phyloP scores from a whole-genome alignment of 1,140 invertebrate species.

The Orchesella cincta region DNA sequence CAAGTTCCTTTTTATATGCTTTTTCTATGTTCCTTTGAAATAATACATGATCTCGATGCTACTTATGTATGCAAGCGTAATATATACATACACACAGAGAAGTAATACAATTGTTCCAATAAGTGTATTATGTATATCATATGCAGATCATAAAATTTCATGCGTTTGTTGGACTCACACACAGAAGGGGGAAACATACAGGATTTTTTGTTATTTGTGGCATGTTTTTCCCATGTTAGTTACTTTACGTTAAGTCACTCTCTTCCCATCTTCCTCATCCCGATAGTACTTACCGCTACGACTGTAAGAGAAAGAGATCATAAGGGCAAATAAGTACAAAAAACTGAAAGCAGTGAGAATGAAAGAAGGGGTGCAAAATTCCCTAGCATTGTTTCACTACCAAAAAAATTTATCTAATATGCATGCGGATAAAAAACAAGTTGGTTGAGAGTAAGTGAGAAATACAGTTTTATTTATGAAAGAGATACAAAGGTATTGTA shows the following conservation, averaged over 20 bases:
- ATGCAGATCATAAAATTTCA: conserved; percentile 23
- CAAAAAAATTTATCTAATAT: background rate
- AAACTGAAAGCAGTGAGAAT: too few relatives aligned
- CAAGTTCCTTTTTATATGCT: too few relatives aligned
- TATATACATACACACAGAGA: background rate
- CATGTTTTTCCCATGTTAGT: background rate
- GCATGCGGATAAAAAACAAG: background rate
- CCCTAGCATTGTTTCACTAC: background rate
- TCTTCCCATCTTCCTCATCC: too few relatives aligned
- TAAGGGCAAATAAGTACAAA: too few relatives aligned
- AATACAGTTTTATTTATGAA: background rate
- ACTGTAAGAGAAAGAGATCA: too few relatives aligned
- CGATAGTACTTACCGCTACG: too few relatives aligned
- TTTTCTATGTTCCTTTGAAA: too few relatives aligned
- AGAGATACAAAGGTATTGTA: too few relatives aligned
- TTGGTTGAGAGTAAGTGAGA: background rate
- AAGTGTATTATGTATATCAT: conserved; percentile 1
- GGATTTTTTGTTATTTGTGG: background rate
- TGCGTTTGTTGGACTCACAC: conserved; percentile 8
- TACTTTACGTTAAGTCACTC: background rate
- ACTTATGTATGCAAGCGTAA: background rate
- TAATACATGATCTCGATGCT: too few relatives aligned
- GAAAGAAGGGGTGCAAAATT: background rate
- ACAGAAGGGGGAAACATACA: background rate
- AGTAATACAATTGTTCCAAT: background rate